Conservation (phyloP, 2,888 invertebrate genomes). For the Furcula furcula region DNA sequence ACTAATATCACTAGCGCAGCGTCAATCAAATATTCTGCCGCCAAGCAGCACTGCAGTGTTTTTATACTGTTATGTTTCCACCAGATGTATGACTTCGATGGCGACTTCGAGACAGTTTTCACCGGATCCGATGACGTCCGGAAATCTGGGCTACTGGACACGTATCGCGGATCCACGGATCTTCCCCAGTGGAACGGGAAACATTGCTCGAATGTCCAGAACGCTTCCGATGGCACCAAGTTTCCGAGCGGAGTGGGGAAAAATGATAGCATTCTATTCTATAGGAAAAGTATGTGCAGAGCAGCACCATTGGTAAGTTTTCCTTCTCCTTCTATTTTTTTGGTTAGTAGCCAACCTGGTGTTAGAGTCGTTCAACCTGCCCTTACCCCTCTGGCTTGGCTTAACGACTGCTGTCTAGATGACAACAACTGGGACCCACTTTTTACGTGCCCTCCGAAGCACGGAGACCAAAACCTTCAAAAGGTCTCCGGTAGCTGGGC, state of each 20-base stretch:
- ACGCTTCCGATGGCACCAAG: conserved; percentile 92
- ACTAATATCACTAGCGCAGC: no score
- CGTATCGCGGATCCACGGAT: conserved; percentile 86
- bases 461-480: no score
- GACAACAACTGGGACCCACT: no score
- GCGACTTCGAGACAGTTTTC: conserved; percentile 89
- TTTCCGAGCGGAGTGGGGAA: conserved; percentile 86
- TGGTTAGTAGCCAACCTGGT: no score
- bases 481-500: no score
- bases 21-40: no score
- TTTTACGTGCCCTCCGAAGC: no score
- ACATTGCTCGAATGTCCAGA: conserved; percentile 88
- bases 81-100: conserved; percentile 93
- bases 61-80: conserved; percentile 22
- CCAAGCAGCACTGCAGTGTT: no score
- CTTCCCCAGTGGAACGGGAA: conserved; percentile 90
- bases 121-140: conserved; percentile 85
- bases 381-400: no score
- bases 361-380: no score
- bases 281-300: conserved; percentile 92
- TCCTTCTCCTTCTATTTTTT: not conserved
- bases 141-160: conserved; percentile 87
- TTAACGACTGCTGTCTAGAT: no score
- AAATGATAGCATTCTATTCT: conserved; percentile 88
- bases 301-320: conserved; percentile 87